These are phyloP conservation scores for Spilarctia lutea DNA, from an alignment of 2,888 invertebrate species.

Conservation along the genomic window DNA sequence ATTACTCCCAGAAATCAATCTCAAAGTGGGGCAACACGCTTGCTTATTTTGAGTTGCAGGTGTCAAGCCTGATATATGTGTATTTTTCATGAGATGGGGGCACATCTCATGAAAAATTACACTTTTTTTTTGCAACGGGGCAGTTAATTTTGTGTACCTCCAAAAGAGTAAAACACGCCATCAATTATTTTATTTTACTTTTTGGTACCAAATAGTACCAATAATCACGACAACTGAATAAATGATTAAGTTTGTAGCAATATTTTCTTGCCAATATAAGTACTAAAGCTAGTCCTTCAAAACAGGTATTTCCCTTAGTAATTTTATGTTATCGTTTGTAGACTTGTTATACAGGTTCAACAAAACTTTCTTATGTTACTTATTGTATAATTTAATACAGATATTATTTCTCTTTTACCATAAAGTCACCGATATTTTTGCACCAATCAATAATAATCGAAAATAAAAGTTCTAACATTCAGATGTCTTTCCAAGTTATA, in stretches of 20 bases:
- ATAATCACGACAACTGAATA: background rate
- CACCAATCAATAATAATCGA: background rate
- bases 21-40: too few relatives aligned
- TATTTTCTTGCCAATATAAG: background rate
- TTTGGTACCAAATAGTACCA: background rate
- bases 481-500: background rate
- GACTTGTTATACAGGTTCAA: background rate
- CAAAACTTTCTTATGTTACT: background rate
- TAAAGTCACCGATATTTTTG: background rate
- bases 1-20: too few relatives aligned
- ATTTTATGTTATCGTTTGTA: background rate
- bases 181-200: background rate
- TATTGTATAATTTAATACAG: background rate
- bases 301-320: background rate
- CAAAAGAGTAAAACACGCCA: background rate
- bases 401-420: background rate
- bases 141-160: too few relatives aligned
- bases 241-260: background rate
- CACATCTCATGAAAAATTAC: too few relatives aligned
- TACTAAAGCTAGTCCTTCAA: background rate
- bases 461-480: background rate
- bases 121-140: too few relatives aligned
- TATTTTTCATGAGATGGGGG: too few relatives aligned
- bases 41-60: too few relatives aligned
- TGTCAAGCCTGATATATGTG: too few relatives aligned